Evolutionary conservation across 1,140 invertebrate species (phyloP).

Genomic region (Melipona quadrifasciata): DNA sequence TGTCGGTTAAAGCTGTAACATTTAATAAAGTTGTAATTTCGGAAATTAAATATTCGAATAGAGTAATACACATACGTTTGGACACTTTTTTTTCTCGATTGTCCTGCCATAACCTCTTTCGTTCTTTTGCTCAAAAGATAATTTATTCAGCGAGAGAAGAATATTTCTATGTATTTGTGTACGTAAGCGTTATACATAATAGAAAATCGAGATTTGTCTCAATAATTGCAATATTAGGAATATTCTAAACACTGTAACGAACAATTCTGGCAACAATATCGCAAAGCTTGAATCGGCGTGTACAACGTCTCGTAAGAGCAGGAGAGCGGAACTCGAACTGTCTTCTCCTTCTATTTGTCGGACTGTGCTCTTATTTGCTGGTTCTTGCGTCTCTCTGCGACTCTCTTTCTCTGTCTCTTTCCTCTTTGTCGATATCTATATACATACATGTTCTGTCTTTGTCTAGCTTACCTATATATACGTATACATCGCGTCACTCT

Average conservation of each 20-base stretch:
- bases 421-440: conserved; percentile 20
- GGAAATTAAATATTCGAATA: not conserved
- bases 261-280: conserved; percentile 49
- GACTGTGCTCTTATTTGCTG: conserved; percentile 57
- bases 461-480: not conserved
- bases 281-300: conserved; percentile 44
- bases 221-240: conserved; percentile 15
- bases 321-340: conserved; percentile 53
- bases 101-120: not conserved
- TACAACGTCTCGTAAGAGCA: conserved; percentile 45
- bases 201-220: conserved; percentile 12
- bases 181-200: not conserved
- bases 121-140: not conserved
- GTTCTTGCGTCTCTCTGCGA: conserved; percentile 46
- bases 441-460: not conserved
- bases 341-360: conserved; percentile 57
- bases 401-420: conserved; percentile 36
- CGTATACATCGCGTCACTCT: not conserved
- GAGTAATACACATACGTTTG: not conserved
- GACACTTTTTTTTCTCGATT: not conserved
- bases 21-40: not conserved
- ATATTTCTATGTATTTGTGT: not conserved
- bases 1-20: not conserved
- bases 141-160: not conserved
- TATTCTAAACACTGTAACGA: conserved; percentile 45